phyloP scores from a whole-genome alignment of 1,140 invertebrate species.

The Cydia strobilella region DNA sequence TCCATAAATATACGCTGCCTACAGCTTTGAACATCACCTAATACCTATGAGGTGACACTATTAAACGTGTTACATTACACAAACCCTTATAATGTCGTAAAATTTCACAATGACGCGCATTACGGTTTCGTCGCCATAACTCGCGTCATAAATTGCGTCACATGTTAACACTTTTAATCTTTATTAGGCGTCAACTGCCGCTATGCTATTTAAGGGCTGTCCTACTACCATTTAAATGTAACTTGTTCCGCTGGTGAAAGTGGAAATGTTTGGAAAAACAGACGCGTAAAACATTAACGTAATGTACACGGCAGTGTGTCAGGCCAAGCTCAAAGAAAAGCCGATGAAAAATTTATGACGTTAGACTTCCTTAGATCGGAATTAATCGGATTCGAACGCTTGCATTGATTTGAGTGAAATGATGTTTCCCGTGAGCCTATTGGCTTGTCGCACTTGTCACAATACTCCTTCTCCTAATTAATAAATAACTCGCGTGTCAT shows the following conservation, averaged over 20 bases:
- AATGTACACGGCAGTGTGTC: no score
- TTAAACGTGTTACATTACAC: background rate
- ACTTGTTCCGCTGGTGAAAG: background rate
- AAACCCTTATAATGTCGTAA: background rate
- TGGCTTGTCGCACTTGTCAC: no score
- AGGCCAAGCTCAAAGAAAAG: no score
- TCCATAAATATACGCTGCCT: no score
- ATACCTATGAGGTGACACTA: background rate
- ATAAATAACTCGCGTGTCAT: no score
- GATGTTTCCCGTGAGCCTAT: no score
- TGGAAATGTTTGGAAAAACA: background rate
- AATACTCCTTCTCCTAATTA: no score
- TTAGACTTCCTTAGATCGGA: no score
- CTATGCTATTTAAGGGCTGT: constrained; percentile 1
- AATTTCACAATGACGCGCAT: constrained; percentile 1
- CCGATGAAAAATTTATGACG: no score
- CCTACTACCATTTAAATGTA: background rate
- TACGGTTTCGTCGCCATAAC: constrained; percentile 1
- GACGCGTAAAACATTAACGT: background rate
- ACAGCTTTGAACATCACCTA: no score
- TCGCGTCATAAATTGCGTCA: background rate
- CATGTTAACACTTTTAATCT: background rate
- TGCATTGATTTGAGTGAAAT: no score
- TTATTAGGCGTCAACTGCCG: background rate
- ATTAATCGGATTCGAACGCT: no score